phyloP scores from a whole-genome alignment of 2,113 vertebrate genomes.

The Phylloscopus trochiloides region DNA sequence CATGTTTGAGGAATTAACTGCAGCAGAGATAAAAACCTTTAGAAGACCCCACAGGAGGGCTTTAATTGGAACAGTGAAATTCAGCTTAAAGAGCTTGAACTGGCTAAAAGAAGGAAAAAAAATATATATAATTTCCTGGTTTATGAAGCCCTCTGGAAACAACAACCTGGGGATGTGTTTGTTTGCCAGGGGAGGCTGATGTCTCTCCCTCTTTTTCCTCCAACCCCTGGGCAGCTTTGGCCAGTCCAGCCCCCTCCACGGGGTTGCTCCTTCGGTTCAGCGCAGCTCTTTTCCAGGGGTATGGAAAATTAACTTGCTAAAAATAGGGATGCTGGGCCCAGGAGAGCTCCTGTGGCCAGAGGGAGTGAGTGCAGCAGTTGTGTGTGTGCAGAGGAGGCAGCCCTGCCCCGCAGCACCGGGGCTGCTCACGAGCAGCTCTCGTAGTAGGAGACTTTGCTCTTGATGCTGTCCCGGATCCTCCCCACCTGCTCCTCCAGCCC shows the following conservation, averaged over 20 bases:
- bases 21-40: background rate
- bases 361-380: background rate
- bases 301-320: background rate
- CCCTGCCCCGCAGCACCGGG: accelerated
- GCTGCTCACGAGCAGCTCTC: conserved; percentile 70
- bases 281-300: background rate
- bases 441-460: conserved; percentile 48
- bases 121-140: background rate
- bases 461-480: conserved; percentile 74
- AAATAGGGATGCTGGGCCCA: background rate
- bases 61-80: conserved; percentile 2
- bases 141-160: background rate
- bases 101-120: background rate
- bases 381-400: background rate
- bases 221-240: background rate
- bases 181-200: background rate
- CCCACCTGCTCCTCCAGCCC: conserved; percentile 76
- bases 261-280: background rate
- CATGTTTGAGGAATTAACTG: background rate
- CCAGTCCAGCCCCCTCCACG: background rate
- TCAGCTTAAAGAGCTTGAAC: background rate
- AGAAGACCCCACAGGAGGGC: background rate
- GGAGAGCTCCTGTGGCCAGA: background rate
- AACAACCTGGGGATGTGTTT: background rate
- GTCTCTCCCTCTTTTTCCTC: background rate